Base-by-base conservation (phyloP, 2,888 invertebrate genomes). In the Polymixis flavicincta region DNA sequence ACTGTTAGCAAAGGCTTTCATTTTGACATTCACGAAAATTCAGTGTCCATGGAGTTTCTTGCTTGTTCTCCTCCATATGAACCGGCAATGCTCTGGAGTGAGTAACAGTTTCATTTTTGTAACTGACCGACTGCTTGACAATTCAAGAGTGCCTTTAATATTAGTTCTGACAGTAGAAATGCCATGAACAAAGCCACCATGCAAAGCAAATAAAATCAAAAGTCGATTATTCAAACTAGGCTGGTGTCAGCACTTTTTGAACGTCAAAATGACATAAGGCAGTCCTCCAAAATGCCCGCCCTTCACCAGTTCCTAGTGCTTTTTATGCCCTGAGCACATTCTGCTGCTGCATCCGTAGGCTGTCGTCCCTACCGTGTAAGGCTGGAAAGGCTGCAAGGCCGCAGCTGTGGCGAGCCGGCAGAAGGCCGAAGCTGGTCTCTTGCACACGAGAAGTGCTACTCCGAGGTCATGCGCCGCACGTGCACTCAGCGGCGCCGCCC, bases 321-420 rank as follows among this genome's bases (percentile, higher is more conserved):
- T n/a, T n/a, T n/a, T n/a, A n/a, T n/a, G 50, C 28, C 22, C 48
- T 8, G 19, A 65, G 25, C 28, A 57, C 48, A 28, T 50, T 37
- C 17, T 59, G 37, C 37, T 1, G 5, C 17, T 19, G 0, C 19
- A 32, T 45, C 37, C 52, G 32, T 32, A 13, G 19, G 22, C 13
- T 13, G 7, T 22, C 13, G 19, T 50, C 4, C 45, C 2, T 82
- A 95, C 95, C 70, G 96, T 95, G 57, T 94, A 91, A 0, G 95
- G 94, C 50, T 94, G 94, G 3, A 90, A 86, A 0, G 95, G 95
- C n/a, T 93, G 92, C 75, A 95, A 82, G 0, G 96, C 94, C 0
- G 94, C 94, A 4, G 96, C 95, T 2, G 93, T 89, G 8, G 96
- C 96, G 2, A 96, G 92, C 45, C 95, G 88, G 82, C 95, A 95